Base-by-base conservation (phyloP, 2,113 vertebrate species). In the Megaptera novaeangliae region DNA sequence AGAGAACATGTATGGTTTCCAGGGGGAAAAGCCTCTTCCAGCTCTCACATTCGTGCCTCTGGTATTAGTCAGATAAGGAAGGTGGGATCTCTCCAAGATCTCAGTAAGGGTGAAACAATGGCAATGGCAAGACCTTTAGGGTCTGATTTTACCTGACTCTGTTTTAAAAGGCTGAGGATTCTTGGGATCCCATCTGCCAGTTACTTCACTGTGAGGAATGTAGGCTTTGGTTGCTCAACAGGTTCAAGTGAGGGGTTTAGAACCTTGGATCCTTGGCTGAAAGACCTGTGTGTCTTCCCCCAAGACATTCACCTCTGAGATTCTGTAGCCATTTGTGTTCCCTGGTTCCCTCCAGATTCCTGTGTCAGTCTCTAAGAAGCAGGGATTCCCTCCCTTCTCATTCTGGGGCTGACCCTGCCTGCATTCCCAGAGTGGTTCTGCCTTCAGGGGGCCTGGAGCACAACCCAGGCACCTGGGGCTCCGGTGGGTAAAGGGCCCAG, bases 111-210 rank as follows among this genome's bases (percentile, higher is more conserved):
- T 25, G 39, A 85, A 41, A 18, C 6, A 34, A 74, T 27, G 49
- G 13, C 17, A 23, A 21, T 4, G 29, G 3, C 1, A 0, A 72
- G 39, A 36, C 2, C 3, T 55, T 59, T 25, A 39, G 78, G 11
- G 23, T 52, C 81, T 3, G 1, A 72, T 80, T 83, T 63, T 49
- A 41, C 34, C 8, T 31, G 44, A 31, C 8, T 49, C 5, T 94
- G 69, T 59, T 77, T 87, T 68, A 46, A 96, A 93, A 81, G 34
- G 36, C 57, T 88, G 41, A 29, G 5, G 66, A 83, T 46, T 75
- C 64, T 66, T 64, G 57, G 36, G 20, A 75, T 41, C 15, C 31
- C 10, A 6, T 27, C n/a, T 75, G 84, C 69, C n/a, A 61, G 1
- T 71, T 81, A 6, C 52, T 17, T 68, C 27, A 21, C 34, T 83